Evolutionary conservation across 2,797 vertebrate genomes (phyloP).

Genomic region (Mormyrops attenuatus): DNA sequence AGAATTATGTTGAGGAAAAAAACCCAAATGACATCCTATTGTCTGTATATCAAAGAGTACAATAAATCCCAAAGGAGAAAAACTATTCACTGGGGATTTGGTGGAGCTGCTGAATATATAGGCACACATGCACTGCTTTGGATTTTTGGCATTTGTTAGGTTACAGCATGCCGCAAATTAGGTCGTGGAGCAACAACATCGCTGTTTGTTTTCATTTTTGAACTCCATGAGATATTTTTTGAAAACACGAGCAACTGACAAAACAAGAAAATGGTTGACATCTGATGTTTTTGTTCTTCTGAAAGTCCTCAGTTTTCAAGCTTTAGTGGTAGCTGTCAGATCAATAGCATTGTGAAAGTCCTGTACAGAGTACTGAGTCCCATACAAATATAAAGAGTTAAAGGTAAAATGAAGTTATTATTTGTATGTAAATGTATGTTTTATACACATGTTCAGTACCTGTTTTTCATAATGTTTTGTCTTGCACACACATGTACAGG

Average conservation of each 20-base stretch:
- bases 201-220: neutral
- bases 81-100: neutral
- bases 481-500: neutral
- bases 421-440: neutral
- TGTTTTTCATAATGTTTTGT: neutral
- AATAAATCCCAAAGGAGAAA: neutral
- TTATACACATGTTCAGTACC: neutral
- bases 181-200: neutral
- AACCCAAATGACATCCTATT: neutral
- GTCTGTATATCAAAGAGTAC: neutral
- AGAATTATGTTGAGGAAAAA: neutral
- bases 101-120: neutral
- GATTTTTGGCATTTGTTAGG: neutral
- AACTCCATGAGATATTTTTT: neutral
- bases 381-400: neutral
- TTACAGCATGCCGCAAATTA: neutral
- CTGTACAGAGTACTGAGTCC: neutral
- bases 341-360: neutral
- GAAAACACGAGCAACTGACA: neutral
- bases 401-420: neutral
- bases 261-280: neutral
- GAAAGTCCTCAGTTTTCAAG: neutral
- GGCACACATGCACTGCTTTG: neutral
- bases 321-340: neutral
- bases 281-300: neutral